Percentiles rank a stretch among this genome's conserved stretches.
Conservation (phyloP, 2,797 vertebrate genomes). For the Trichosurus vulpecula region DNA sequence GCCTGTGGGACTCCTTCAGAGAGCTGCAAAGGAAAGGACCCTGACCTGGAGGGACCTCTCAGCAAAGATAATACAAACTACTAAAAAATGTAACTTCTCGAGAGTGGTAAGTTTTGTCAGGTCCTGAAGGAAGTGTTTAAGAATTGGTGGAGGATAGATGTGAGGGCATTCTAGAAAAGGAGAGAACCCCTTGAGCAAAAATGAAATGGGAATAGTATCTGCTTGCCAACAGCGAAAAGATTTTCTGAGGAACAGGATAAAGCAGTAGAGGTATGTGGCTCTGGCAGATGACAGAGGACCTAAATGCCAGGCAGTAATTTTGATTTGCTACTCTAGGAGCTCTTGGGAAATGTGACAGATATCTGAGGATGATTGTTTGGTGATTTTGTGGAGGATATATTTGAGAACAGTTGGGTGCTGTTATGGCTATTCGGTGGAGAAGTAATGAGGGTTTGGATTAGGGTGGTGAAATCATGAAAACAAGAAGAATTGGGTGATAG, state of each 20-base stretch:
- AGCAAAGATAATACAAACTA: background rate
- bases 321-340: background rate
- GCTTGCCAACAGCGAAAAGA: background rate
- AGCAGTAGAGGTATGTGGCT: background rate
- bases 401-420: background rate
- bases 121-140: background rate
- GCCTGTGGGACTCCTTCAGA: background rate
- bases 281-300: background rate
- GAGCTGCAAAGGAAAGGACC: background rate
- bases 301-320: background rate
- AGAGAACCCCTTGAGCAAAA: background rate
- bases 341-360: background rate
- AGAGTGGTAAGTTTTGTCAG: background rate
- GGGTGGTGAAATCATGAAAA: background rate
- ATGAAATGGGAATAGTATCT: background rate
- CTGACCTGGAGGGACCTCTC: background rate
- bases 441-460: background rate
- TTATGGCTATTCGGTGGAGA: background rate
- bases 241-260: background rate
- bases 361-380: background rate
- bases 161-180: background rate
- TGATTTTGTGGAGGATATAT: background rate
- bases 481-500: background rate
- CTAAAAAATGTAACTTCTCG: background rate
- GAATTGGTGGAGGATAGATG: background rate